Conservation (phyloP, 2,797 vertebrate species). For the Anas capensis region DNA sequence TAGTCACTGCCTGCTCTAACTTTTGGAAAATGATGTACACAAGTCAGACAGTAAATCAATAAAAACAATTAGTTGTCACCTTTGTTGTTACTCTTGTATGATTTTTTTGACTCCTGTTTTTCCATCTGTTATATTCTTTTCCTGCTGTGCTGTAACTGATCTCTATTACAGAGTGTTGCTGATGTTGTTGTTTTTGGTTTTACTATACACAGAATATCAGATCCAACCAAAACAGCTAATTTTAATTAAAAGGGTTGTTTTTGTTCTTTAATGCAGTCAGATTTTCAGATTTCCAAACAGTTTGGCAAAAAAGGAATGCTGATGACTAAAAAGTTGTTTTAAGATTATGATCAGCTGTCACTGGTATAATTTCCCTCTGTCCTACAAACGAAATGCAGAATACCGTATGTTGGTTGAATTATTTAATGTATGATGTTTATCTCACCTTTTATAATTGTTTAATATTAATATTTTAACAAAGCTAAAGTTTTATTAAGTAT, state of each 20-base stretch:
- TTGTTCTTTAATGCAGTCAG: neutral
- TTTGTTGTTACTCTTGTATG: neutral
- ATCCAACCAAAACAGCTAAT: neutral
- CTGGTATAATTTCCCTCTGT: neutral
- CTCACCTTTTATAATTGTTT: neutral
- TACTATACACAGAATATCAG: neutral
- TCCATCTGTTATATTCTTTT: neutral
- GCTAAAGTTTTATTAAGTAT: neutral
- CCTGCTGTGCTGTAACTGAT: neutral
- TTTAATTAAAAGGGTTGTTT: neutral
- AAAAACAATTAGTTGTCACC: neutral
- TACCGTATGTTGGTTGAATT: neutral
- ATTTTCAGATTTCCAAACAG: neutral
- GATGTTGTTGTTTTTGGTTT: neutral
- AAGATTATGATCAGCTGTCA: neutral
- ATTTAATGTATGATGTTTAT: neutral
- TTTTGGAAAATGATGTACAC: neutral
- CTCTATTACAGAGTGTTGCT: neutral
- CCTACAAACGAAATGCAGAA: neutral
- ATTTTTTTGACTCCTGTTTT: neutral
- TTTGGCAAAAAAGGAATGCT: neutral
- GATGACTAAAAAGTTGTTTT: neutral
- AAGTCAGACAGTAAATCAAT: neutral
- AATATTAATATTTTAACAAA: neutral
- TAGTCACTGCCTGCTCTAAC: neutral